Percentiles rank a stretch among this genome's conserved stretches.
Conservation (phyloP, 2,113 vertebrate genomes). For the Orycteropus afer region DNA sequence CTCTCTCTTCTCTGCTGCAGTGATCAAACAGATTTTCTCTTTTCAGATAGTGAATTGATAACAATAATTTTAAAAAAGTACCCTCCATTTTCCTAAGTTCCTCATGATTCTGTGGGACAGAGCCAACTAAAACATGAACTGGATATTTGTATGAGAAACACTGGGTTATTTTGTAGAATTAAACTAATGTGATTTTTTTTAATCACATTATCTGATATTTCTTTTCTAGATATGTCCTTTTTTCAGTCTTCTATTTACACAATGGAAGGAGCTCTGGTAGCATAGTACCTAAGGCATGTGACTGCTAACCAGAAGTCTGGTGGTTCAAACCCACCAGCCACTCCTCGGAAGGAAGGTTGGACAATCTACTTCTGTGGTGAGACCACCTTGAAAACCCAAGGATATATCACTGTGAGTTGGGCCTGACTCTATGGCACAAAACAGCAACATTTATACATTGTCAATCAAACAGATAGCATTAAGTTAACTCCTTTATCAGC, state of each 20-base stretch:
- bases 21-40: not conserved
- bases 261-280: too few relatives aligned
- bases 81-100: not conserved
- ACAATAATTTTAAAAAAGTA: not conserved
- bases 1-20: not conserved
- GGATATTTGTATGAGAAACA: not conserved
- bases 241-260: not conserved
- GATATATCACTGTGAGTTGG: too few relatives aligned
- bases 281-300: too few relatives aligned
- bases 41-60: not conserved
- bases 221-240: not conserved
- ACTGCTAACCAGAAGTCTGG: too few relatives aligned
- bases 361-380: too few relatives aligned
- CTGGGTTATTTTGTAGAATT: not conserved
- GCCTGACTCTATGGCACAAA: too few relatives aligned
- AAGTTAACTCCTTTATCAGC: not conserved
- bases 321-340: too few relatives aligned
- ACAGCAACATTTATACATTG: not conserved
- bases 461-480: not conserved
- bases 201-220: not conserved
- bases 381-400: too few relatives aligned
- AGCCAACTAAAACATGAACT: not conserved
- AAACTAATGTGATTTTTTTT: not conserved
- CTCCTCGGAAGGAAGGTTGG: too few relatives aligned
- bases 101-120: not conserved